Percentiles rank a stretch among this genome's conserved stretches.
These are phyloP conservation scores for Drosophila bocki DNA, from an alignment of 1,140 invertebrate genomes.

Conservation along the genomic window DNA sequence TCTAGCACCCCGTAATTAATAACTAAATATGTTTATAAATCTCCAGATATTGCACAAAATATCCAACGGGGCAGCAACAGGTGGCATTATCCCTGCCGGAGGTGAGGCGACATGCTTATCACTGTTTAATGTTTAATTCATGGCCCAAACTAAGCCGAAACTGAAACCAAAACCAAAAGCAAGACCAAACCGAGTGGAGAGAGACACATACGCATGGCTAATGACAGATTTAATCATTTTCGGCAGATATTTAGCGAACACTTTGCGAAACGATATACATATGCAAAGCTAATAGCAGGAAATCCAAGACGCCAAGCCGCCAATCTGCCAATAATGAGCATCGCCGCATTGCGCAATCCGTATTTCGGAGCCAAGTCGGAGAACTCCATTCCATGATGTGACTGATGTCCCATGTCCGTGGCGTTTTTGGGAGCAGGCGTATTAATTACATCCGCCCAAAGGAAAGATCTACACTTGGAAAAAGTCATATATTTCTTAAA, in stretches of 20 bases:
- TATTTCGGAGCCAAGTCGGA: constrained; percentile 10
- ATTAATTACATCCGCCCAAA: constrained; percentile 49
- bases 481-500: background rate
- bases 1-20: background rate
- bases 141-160: constrained; percentile 13
- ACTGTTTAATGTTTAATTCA: constrained; percentile 47
- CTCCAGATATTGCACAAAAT: constrained; percentile 9
- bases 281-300: constrained; percentile 34
- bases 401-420: constrained; percentile 22
- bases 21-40: background rate
- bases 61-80: background rate
- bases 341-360: constrained; percentile 18
- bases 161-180: background rate
- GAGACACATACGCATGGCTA: constrained; percentile 32
- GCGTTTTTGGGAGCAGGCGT: constrained; percentile 21
- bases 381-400: constrained; percentile 16
- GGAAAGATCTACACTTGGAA: constrained; percentile 12
- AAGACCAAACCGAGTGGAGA: constrained; percentile 1
- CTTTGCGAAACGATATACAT: constrained; percentile 37
- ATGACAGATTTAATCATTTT: constrained; percentile 49
- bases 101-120: constrained; percentile 47
- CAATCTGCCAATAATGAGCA: constrained; percentile 20
- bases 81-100: constrained; percentile 15
- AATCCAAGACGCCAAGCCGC: constrained; percentile 20
- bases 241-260: constrained; percentile 41